phyloP scores from a whole-genome alignment of 2,797 vertebrate genomes.

The Sebastes hopkinsi region DNA sequence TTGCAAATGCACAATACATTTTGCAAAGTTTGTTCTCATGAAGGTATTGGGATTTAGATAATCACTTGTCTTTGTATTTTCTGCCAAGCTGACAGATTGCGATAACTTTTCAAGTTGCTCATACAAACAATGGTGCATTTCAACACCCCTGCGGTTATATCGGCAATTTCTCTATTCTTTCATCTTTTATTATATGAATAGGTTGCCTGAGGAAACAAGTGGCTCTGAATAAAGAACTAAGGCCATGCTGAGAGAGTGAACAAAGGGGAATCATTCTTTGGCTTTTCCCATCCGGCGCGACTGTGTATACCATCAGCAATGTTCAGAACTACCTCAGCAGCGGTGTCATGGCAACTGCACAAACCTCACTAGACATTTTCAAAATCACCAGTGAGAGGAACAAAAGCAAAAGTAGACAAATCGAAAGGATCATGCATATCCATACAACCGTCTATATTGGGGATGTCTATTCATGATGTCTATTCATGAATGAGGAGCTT shows the following conservation, averaged over 20 bases:
- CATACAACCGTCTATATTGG: not conserved
- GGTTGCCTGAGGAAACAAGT: slow-evolving; percentile 35
- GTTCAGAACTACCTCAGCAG: slow-evolving; percentile 6
- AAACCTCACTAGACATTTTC: slow-evolving; percentile 30
- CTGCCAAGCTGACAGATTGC: not conserved
- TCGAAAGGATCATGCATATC: slow-evolving; percentile 1
- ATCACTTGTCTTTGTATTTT: slow-evolving; percentile 7
- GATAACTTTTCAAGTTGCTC: slow-evolving; percentile 22
- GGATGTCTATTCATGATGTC: not conserved
- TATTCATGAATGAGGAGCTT: not conserved
- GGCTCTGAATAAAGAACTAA: slow-evolving; percentile 29
- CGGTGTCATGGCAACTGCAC: slow-evolving; percentile 62
- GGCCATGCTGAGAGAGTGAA: slow-evolving; percentile 26
- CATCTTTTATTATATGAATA: slow-evolving; percentile 33
- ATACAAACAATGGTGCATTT: slow-evolving; percentile 31
- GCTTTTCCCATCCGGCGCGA: not conserved
- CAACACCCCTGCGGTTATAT: slow-evolving; percentile 14
- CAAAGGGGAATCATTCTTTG: slow-evolving; percentile 17
- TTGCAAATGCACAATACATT: not conserved
- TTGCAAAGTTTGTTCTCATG: not conserved
- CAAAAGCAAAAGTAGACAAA: slow-evolving; percentile 11
- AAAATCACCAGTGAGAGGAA: slow-evolving; percentile 23
- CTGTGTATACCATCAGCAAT: slow-evolving; percentile 7
- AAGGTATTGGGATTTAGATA: not conserved
- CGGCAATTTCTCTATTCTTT: slow-evolving; percentile 24